Evolutionary conservation across 2,888 invertebrate genomes (phyloP), one percentile per base, ranked within the genome.

Genomic region (Noctua janthe): DNA sequence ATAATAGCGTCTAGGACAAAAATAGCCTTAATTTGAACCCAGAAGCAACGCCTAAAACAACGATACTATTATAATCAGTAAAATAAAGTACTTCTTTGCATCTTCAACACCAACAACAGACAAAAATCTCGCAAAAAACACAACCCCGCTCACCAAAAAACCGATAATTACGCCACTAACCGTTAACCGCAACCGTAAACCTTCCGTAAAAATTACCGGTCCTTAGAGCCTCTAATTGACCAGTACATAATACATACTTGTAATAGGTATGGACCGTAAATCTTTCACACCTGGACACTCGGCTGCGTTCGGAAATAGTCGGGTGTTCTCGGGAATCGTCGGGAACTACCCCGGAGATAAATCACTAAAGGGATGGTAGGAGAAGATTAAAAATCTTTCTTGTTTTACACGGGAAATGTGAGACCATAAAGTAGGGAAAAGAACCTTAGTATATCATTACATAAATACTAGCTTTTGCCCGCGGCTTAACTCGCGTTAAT

Each of bases 281-380:
- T 91, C 88, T 91, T 79, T 79, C 72, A 78, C 90, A 91, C 90
- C 91, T 91, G 91, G 90, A 88, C 90, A 90, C 81, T 84, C 78
- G 81, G 74, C 78, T 82, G 85, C 70, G 69, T 74, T 84, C 84
- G 85, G 82, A 74, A 78, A 83, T 88, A 67, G 76, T 88, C 88
- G 88, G 84, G 69, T 62, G 66, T 73, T 29, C 74, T 75, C 88
- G 86, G 84, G 51, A 78, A 77, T 66, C 23, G 81, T 77, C 78
- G 81, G 84, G 69, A 81, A 80, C 83, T 84, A 86, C 29, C 80
- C 77, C 77, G 35, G 51, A 84, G 73, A 90, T 90, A 90, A 90
- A 90, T 90, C 90, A 90, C 89, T 73, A n/a, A 81, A 82, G 82
- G 88, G 85, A 87, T 88, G 87, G 84, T 87, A 76, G 73, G 86